Evolutionary conservation across 1,140 invertebrate species (phyloP), one percentile per base, ranked within the genome.

Genomic region (Manduca sexta): DNA sequence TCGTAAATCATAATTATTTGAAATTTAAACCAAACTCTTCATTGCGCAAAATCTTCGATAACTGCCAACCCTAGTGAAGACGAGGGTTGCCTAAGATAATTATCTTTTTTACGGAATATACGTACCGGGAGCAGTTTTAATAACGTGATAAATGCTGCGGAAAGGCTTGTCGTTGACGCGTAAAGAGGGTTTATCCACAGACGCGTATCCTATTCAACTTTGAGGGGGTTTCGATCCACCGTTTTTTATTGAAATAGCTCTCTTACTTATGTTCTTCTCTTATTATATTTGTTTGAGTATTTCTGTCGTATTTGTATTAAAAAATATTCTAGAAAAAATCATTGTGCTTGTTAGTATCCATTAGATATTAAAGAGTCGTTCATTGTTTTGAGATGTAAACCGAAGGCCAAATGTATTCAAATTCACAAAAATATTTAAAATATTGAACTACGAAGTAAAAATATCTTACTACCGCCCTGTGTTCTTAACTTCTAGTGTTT

Each of bases 41-140:
- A 13, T 35, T 35, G n/a, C 6, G n/a, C 12, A 5, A 0, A 12
- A 35, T 12, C 34, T 35, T 14, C 17, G 7, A 17, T 11, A 16
- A 11, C n/a, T 49, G 38, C 14, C 69, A 80, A 39, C 77, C 76
- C 74, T 74, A 49, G 15, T 47, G 48, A 85, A 85, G 79, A 83
- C 71, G 66, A 78, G 77, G 77, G 79, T 75, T 68, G 65, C 52
- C 62, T 80, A 85, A 85, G 82, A 85, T 83, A 85, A 85, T 85
- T 85, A 85, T 85, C 82, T 85, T 85, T 84, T 85, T 85, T 85
- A 85, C 74, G 53, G 60, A 64, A 63, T 26, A 26, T 26, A 26
- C 63, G 62, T 68, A 70, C 70, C 74, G 74, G 61, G 68, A 61
- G 64, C 61, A 68, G 68, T 80, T 79, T 75, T 85, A 85, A 85